These are phyloP conservation scores for Muntiacus reevesi DNA, from an alignment of 2,113 vertebrate species.

Conservation along the genomic window DNA sequence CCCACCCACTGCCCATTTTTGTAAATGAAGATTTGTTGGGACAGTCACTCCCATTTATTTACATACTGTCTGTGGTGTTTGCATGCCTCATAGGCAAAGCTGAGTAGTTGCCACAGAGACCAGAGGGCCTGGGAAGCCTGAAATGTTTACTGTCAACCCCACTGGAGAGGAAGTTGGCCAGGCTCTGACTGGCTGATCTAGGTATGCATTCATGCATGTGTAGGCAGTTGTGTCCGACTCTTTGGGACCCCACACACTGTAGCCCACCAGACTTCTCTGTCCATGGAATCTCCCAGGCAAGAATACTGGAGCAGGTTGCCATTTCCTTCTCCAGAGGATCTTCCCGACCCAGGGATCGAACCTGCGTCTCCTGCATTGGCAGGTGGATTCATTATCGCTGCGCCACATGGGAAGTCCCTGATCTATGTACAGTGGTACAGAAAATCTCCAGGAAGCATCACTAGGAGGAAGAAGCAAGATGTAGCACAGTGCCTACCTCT, in stretches of 20 bases:
- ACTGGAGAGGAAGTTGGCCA: neutral
- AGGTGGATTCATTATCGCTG: neutral
- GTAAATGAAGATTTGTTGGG: neutral
- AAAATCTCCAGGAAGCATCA: too few relatives aligned
- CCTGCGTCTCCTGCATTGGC: rapidly evolving
- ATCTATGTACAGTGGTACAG: neutral
- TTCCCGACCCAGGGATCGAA: neutral
- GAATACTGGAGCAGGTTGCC: neutral
- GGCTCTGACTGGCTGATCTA: too few relatives aligned
- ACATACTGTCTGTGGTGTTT: too few relatives aligned
- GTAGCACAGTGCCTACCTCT: neutral
- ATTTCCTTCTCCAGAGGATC: neutral
- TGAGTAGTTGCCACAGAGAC: neutral
- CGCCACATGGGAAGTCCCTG: neutral
- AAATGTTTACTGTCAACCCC: neutral
- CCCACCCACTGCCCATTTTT: neutral
- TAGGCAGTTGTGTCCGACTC: neutral
- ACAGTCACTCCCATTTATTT: neutral
- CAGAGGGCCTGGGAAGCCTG: neutral
- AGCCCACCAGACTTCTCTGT: neutral
- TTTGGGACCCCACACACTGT: neutral
- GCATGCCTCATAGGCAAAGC: neutral
- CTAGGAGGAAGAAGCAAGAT: neutral
- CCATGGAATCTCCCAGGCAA: neutral
- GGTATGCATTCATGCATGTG: rapidly evolving